These are phyloP conservation scores for Brachionus calyciflorus DNA, from an alignment of 1,140 invertebrate genomes.

Conservation along the genomic window DNA sequence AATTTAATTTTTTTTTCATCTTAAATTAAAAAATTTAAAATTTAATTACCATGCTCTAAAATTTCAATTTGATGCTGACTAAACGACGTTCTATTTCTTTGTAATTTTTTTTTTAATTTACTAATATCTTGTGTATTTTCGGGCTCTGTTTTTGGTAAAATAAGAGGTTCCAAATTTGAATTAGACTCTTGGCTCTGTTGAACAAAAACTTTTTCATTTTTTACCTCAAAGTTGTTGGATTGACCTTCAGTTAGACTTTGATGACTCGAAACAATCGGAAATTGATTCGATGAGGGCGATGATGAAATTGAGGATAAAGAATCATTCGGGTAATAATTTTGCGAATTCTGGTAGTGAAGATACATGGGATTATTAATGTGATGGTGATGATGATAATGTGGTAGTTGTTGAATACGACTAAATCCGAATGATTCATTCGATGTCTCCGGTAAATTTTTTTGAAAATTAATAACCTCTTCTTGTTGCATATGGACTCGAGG, in stretches of 20 bases:
- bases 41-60: constrained; percentile 84
- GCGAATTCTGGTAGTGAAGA: not conserved
- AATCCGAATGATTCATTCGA: not conserved
- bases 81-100: constrained; percentile 96
- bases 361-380: not conserved
- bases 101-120: constrained; percentile 69
- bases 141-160: not conserved
- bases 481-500: not conserved
- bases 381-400: not conserved
- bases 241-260: not conserved
- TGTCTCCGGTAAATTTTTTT: not conserved
- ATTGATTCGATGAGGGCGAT: not conserved
- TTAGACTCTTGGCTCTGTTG: constrained; percentile 5
- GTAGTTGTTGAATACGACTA: not conserved
- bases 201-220: constrained; percentile 16
- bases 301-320: constrained; percentile 5
- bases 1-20: not conserved
- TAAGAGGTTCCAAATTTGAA: not conserved
- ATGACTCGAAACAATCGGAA: not conserved
- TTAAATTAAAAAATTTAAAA: not conserved
- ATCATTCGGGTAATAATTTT: not conserved
- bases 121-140: not conserved
- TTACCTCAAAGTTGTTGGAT: not conserved
- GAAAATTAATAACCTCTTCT: not conserved
- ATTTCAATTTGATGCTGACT: constrained; percentile 99